Evolutionary conservation across 2,797 vertebrate genomes (phyloP).

Genomic region (Microhierax caerulescens): DNA sequence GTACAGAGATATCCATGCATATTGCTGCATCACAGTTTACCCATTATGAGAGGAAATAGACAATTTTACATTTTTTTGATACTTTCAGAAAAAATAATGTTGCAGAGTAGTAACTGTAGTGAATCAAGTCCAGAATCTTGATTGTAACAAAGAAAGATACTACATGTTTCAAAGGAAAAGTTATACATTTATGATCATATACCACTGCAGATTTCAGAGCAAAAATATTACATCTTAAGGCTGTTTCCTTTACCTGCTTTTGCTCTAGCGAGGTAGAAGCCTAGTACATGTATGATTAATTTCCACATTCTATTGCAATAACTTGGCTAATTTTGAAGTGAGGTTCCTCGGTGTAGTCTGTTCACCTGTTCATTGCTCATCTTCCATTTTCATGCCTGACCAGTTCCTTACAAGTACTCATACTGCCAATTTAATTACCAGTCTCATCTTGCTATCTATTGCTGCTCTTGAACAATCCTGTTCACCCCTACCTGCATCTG

Average conservation of each 20-base stretch:
- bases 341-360: neutral
- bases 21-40: neutral
- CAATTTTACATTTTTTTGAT: neutral
- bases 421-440: neutral
- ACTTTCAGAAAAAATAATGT: neutral
- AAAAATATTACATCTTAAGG: neutral
- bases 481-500: neutral
- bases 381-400: neutral
- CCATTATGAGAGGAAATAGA: neutral
- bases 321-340: neutral
- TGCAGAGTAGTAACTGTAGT: neutral
- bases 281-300: neutral
- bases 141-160: neutral
- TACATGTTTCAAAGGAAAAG: neutral
- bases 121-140: neutral
- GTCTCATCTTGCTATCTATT: neutral
- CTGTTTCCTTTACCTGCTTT: neutral
- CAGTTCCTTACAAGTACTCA: neutral
- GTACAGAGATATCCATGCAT: neutral
- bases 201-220: neutral
- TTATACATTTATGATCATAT: neutral
- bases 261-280: neutral
- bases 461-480: neutral
- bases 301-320: neutral
- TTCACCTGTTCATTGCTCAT: neutral